Base-by-base conservation (phyloP, 2,113 vertebrate species). In the Cyprinodon variegatus region DNA sequence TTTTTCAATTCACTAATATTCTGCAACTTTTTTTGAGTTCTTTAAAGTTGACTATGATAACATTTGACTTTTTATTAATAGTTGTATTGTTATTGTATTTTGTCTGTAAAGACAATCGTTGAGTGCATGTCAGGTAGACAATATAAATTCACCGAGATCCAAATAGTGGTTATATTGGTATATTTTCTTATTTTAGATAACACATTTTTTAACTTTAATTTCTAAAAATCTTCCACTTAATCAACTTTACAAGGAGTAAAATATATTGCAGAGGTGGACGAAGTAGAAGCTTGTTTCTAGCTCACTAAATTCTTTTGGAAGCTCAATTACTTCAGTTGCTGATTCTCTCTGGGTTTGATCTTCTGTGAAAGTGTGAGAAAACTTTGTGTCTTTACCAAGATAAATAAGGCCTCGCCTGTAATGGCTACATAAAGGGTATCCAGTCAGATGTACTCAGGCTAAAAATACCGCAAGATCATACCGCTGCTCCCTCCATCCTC, bases 391-490 rank as follows among this genome's bases (percentile, higher is more conserved):
- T 48, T 15, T 70, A 29, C 38, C 20, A 17, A 15, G 11, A 36
- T 14, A 37, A 20, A 29, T 61, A 8, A 70, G 61, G 40, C 40
- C 43, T 3, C 63, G 39, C 20, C 61, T 60, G 12, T 60, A 69
- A 40, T 68, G 70, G 36, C 45, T 63, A 69, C 60, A 69, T 61
- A 65, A 50, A 74, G 37, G 68, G 45, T 74, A 70, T 38, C 17
- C 12, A 15, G 75, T 84, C 77, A 78, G 61, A 76, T 67, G 76
- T n/a, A 39, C 71, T 71, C 2, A 6, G 48, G 83, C 85, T 93
- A 92, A 88, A 93, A 89, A 93, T 93, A 93, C 0, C 69, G 77
- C 57, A 38, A 37, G 59, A 57, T 43, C 77, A 65, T 9, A 4
- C 29, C 14, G 3, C 65, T 75, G 66, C 73, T 60, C 29, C 81